Evolutionary conservation across 2,797 vertebrate genomes (phyloP).

Genomic region (Diglossa cyanea): DNA sequence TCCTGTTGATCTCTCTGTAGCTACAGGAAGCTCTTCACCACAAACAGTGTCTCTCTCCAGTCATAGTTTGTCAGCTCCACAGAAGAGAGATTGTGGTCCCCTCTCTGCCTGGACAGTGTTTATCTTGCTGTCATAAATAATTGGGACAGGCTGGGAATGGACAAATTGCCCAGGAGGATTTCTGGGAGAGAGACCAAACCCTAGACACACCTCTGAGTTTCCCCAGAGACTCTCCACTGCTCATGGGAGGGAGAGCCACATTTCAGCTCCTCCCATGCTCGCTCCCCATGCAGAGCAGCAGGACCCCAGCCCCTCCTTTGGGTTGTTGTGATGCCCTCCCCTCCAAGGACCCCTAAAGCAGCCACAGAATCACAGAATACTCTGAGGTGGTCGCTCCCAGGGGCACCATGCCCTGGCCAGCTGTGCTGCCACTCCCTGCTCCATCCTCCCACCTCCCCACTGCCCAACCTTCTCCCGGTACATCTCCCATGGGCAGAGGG

Average conservation of each 20-base stretch:
- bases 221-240: not conserved
- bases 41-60: not conserved
- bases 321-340: not conserved
- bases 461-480: not conserved
- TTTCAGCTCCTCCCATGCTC: not conserved
- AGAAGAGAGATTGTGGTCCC: not conserved
- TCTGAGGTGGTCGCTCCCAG: rapidly evolving
- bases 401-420: not conserved
- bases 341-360: not conserved
- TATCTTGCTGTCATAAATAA: not conserved
- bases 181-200: not conserved
- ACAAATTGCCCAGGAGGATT: not conserved
- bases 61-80: not conserved
- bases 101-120: not conserved
- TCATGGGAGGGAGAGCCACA: not conserved
- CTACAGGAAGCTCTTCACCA: not conserved
- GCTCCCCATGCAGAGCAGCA: rapidly evolving
- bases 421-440: rapidly evolving
- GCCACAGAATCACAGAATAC: not conserved
- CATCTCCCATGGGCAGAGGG: not conserved
- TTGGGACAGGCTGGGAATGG: not conserved
- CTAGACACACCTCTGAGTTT: not conserved
- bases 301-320: not conserved
- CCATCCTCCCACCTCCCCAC: not conserved
- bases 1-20: not conserved